phyloP scores from a whole-genome alignment of 2,797 vertebrate species.

The Micrastur ruficollis region DNA sequence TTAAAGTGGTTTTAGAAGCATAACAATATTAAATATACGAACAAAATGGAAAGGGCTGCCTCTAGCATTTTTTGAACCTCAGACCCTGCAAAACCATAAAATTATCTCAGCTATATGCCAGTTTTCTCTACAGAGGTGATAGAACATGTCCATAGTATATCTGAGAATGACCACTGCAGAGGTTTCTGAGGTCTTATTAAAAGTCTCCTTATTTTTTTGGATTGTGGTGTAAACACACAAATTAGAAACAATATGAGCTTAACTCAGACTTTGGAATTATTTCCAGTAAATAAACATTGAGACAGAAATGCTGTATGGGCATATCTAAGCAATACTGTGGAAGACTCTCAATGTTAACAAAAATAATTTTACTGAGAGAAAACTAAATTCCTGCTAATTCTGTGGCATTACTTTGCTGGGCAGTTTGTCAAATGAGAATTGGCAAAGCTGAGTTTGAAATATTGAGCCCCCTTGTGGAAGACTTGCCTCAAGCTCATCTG shows the following conservation, averaged over 20 bases:
- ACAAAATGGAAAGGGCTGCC: neutral
- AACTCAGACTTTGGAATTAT: neutral
- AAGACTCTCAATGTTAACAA: neutral
- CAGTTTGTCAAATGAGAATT: neutral
- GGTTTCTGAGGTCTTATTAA: neutral
- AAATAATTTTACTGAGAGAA: neutral
- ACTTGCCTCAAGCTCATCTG: neutral
- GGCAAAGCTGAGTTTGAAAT: conserved; percentile 31
- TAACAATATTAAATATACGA: neutral
- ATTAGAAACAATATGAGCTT: neutral
- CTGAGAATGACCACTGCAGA: neutral
- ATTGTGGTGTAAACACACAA: neutral
- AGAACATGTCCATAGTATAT: neutral
- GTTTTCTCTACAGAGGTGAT: neutral
- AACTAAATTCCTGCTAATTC: neutral
- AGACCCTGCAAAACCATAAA: neutral
- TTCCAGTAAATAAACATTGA: neutral
- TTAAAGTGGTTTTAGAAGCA: neutral
- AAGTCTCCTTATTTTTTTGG: neutral
- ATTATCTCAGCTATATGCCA: neutral
- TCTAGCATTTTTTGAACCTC: neutral
- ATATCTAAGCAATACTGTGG: neutral
- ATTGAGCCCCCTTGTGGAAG: conserved; percentile 61
- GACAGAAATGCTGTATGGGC: neutral
- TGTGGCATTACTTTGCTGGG: neutral